A percentile compares a stretch with the other conserved stretches of the same genome.
Conservation (phyloP, 23 tunicate species). For the Corella eumyota region DNA sequence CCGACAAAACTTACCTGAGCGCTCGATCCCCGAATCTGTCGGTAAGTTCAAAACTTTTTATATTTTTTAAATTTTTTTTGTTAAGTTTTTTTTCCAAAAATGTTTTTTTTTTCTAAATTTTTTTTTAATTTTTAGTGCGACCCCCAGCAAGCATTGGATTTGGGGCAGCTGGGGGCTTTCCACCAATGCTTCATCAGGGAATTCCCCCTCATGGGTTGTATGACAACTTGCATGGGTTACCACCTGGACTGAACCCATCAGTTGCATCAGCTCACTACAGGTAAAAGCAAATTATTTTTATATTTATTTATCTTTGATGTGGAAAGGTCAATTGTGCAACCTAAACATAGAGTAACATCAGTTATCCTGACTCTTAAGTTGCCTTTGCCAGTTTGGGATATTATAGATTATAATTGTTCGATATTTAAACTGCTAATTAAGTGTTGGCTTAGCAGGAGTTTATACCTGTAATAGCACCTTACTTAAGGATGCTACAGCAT, state of each 20-base stretch:
- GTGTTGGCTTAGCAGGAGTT: too few species aligned
- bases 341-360: too few species aligned
- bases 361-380: too few species aligned
- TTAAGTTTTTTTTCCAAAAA: background rate
- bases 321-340: too few species aligned
- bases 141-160: conserved; percentile 20
- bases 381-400: too few species aligned
- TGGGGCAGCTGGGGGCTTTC: conserved; percentile 34
- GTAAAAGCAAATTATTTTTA: too few species aligned
- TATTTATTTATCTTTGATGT: too few species aligned
- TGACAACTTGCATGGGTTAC: conserved; percentile 50
- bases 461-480: too few species aligned
- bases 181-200: conserved; percentile 45
- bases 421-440: too few species aligned
- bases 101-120: conserved; percentile 2
- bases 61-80: background rate
- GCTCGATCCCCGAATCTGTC: conserved; percentile 31
- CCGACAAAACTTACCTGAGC: conserved; percentile 19
- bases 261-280: conserved; percentile 65
- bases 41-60: conserved; percentile 8
- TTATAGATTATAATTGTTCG: too few species aligned
- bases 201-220: conserved; percentile 44
- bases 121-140: conserved; percentile 16
- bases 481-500: too few species aligned
- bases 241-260: conserved; percentile 47